Percentiles rank a stretch among this genome's conserved stretches.
These are phyloP conservation scores for Scaptomyza flava DNA, from an alignment of 2,888 invertebrate genomes.

Conservation along the genomic window DNA sequence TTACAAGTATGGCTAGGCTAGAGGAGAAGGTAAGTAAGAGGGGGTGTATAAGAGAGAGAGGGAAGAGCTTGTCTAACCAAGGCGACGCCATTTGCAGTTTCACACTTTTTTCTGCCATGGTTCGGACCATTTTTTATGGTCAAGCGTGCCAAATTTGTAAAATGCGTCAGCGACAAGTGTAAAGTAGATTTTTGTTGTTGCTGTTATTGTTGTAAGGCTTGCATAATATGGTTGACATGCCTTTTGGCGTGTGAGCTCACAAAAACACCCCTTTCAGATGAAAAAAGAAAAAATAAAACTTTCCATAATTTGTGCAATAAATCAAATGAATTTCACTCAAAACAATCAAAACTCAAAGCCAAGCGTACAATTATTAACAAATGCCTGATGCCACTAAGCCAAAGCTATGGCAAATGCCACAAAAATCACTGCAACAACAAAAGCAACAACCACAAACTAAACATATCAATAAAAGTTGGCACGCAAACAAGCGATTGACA, in stretches of 20 bases:
- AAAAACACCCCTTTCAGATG: conserved; percentile 31
- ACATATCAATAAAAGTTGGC: conserved; percentile 77
- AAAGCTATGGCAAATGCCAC: conserved; percentile 3
- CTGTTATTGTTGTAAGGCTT: conserved; percentile 54
- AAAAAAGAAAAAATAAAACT: conserved; percentile 36
- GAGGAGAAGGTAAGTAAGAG: background rate
- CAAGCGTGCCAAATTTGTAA: conserved; percentile 79
- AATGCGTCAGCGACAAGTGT: conserved; percentile 78
- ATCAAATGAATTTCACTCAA: conserved; percentile 77
- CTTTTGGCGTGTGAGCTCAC: conserved; percentile 20
- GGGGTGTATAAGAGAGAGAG: background rate
- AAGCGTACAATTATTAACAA: conserved; percentile 69
- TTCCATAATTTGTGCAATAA: conserved; percentile 77
- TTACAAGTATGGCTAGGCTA: background rate
- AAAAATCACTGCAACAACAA: conserved; percentile 25
- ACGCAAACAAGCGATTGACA: conserved; percentile 81
- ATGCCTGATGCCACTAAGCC: conserved; percentile 39
- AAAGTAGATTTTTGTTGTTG: conserved; percentile 51
- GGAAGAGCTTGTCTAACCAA: conserved; percentile 59
- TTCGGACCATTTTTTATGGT: conserved; percentile 74
- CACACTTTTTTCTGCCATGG: conserved; percentile 70
- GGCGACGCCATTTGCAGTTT: conserved; percentile 79
- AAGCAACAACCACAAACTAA: conserved; percentile 47
- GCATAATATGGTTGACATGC: conserved; percentile 54
- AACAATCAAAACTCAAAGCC: conserved; percentile 71